Percentiles rank a stretch among this genome's conserved stretches.
These are phyloP conservation scores for Cataglyphis albicans DNA, from an alignment of 2,888 invertebrate species.

Conservation along the genomic window DNA sequence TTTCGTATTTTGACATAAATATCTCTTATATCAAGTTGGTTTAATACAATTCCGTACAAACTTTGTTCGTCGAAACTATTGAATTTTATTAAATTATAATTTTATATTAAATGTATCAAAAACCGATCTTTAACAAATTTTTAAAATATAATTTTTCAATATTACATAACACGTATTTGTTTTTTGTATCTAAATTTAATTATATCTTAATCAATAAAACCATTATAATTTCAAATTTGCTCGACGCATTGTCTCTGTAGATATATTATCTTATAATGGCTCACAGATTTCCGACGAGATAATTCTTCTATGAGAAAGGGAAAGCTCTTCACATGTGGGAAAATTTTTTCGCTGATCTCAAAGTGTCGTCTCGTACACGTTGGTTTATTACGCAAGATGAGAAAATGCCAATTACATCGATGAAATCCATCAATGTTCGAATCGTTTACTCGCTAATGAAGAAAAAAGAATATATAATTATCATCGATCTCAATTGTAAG, in stretches of 20 bases:
- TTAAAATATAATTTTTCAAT: conserved; percentile 20
- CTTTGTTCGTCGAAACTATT: background rate
- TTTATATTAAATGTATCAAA: conserved; percentile 5
- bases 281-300: conserved; percentile 62
- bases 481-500: conserved; percentile 4
- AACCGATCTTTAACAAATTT: background rate
- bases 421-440: conserved; percentile 45
- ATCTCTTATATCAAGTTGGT: background rate
- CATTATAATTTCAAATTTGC: conserved; percentile 14
- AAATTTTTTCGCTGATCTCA: conserved; percentile 65
- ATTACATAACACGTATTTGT: conserved; percentile 31
- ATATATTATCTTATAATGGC: conserved; percentile 15
- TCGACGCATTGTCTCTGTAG: conserved; percentile 7
- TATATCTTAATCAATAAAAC: conserved; percentile 22
- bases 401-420: conserved; percentile 63
- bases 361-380: conserved; percentile 54
- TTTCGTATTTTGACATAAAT: background rate
- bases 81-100: conserved; percentile 20
- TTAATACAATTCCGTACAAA: background rate
- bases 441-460: conserved; percentile 37
- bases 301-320: conserved; percentile 64
- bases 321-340: conserved; percentile 66
- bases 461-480: conserved; percentile 28
- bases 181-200: conserved; percentile 8
- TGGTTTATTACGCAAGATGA: conserved; percentile 56